A percentile compares a stretch with the other conserved stretches of the same genome.
These are phyloP conservation scores for Corvus hawaiiensis DNA, from an alignment of 2,113 vertebrate species.

Conservation along the genomic window DNA sequence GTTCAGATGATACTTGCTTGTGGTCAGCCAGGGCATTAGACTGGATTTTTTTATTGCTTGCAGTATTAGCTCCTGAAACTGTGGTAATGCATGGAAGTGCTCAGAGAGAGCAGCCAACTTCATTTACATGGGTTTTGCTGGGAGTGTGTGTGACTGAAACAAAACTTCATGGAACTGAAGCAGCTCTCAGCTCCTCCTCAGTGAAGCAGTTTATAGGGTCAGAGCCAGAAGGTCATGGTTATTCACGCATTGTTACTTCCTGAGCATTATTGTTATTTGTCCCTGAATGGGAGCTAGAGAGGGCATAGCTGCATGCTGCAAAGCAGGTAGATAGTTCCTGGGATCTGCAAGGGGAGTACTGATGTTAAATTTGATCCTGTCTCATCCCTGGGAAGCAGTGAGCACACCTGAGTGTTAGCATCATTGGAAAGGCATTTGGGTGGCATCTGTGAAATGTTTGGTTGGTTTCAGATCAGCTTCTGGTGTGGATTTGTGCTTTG, in stretches of 20 bases:
- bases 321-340: background rate
- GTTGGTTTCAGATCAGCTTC: background rate
- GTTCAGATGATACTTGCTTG: background rate
- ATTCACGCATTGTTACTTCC: background rate
- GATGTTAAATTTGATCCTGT: background rate
- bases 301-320: background rate
- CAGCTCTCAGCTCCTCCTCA: background rate
- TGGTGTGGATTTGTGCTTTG: background rate
- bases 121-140: background rate
- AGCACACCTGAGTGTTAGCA: background rate
- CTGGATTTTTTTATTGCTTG: background rate
- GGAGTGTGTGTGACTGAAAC: background rate
- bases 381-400: background rate
- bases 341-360: background rate
- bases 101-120: background rate
- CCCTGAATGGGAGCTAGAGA: background rate
- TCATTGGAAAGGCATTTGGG: background rate
- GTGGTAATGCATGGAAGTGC: fast-evolving
- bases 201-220: background rate
- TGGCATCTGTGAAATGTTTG: background rate
- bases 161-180: background rate
- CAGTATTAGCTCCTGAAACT: background rate
- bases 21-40: background rate
- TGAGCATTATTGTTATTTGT: background rate
- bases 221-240: background rate